Percentiles rank a stretch among this genome's conserved stretches.
Evolutionary conservation across 1,140 invertebrate genomes (phyloP).

Genomic region (Chlorops oryzae): DNA sequence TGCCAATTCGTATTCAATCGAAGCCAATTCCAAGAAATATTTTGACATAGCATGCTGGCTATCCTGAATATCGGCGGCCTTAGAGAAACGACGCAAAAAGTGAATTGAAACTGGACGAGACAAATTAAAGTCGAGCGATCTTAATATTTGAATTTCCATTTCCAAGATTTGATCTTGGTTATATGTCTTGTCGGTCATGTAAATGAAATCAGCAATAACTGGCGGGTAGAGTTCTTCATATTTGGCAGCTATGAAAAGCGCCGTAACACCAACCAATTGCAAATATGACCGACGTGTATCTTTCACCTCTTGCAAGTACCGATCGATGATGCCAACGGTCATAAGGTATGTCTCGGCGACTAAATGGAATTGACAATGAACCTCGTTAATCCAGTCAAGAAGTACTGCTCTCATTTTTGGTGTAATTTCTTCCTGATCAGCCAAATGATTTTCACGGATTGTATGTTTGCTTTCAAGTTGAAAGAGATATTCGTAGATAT

Average conservation of each 20-base stretch:
- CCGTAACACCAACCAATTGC: conserved; percentile 86
- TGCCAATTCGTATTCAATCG: conserved; percentile 76
- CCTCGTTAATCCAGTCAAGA: conserved; percentile 91
- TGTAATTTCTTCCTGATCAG: conserved; percentile 54
- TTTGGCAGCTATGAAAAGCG: conserved; percentile 88
- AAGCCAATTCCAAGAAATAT: conserved; percentile 82
- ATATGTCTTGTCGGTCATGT: conserved; percentile 87
- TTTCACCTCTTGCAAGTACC: conserved; percentile 75
- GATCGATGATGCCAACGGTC: conserved; percentile 81
- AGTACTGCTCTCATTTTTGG: conserved; percentile 81
- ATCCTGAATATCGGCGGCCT: conserved; percentile 59
- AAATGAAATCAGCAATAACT: conserved; percentile 83
- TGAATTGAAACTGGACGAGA: conserved; percentile 79
- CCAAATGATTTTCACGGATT: conserved; percentile 56
- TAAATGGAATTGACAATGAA: conserved; percentile 81
- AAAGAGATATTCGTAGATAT: conserved; percentile 73
- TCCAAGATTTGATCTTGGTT: conserved; percentile 68
- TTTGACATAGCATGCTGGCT: conserved; percentile 82
- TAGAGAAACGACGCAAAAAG: conserved; percentile 72
- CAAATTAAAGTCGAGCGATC: conserved; percentile 70
- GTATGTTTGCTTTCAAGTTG: conserved; percentile 58
- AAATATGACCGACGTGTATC: conserved; percentile 58
- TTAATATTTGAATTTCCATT: conserved; percentile 80
- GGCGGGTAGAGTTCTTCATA: conserved; percentile 94
- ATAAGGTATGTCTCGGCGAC: conserved; percentile 88